A percentile compares a stretch with the other conserved stretches of the same genome.
Conservation (phyloP, 1,140 invertebrate genomes). For the Drepana arcuata region DNA sequence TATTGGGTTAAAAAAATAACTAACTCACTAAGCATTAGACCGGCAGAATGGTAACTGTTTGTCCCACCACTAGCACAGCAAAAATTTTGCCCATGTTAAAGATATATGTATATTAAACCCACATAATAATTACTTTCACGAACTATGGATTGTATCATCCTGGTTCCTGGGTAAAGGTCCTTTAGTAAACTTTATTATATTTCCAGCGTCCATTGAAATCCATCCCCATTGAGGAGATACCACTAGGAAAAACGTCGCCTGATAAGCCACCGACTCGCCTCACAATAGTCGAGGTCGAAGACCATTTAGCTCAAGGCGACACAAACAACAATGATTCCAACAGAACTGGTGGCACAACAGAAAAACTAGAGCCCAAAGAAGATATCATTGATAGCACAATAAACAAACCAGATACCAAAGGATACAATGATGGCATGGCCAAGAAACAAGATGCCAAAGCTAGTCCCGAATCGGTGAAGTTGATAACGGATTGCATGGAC, state of each 20-base stretch:
- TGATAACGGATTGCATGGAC: conserved; percentile 14
- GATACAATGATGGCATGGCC: neutral
- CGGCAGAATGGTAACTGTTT: too few relatives aligned
- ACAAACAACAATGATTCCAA: conserved; percentile 29
- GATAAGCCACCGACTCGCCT: conserved; percentile 38
- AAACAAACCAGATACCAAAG: neutral
- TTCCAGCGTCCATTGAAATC: conserved; percentile 71
- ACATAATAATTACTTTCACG: too few relatives aligned
- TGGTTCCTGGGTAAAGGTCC: too few relatives aligned
- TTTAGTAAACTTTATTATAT: too few relatives aligned
- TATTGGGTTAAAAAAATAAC: too few relatives aligned
- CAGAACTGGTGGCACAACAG: conserved; percentile 7
- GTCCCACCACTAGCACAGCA: too few relatives aligned
- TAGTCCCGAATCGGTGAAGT: conserved; percentile 19
- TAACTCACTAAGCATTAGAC: too few relatives aligned
- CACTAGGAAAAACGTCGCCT: conserved; percentile 40
- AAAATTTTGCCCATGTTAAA: too few relatives aligned
- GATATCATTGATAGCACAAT: conserved; percentile 1
- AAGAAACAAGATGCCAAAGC: conserved; percentile 2
- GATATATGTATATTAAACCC: too few relatives aligned
- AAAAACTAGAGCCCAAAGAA: conserved; percentile 5
- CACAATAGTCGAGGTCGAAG: conserved; percentile 42
- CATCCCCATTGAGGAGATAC: conserved; percentile 71
- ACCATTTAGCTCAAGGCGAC: conserved; percentile 27
- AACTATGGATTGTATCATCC: too few relatives aligned